A percentile compares a stretch with the other conserved stretches of the same genome.
Conservation (phyloP, 2,113 vertebrate genomes). For the Notarius lentiginosus region DNA sequence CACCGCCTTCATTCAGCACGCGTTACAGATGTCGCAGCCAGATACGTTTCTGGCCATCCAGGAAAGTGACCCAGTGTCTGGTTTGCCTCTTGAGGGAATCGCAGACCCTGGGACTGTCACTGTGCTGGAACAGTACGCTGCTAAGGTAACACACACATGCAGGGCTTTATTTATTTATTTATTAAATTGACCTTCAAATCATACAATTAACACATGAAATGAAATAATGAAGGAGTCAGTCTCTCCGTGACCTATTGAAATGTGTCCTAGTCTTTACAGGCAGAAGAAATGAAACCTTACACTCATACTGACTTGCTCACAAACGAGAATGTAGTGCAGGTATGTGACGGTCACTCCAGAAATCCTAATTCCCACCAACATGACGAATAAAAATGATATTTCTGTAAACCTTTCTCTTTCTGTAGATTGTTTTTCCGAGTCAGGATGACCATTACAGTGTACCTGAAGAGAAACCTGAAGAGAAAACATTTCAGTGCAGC, state of each 20-base stretch:
- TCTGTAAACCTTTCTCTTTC: neutral
- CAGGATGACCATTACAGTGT: slow-evolving; percentile 75
- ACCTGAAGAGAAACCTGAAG: slow-evolving; percentile 77
- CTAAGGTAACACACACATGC: slow-evolving; percentile 76
- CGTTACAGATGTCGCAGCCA: slow-evolving; percentile 90
- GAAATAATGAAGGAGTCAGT: neutral
- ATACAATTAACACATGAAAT: neutral
- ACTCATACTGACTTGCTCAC: slow-evolving; percentile 76
- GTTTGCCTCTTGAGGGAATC: slow-evolving; percentile 84
- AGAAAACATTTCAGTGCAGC: slow-evolving; percentile 94
- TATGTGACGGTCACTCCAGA: slow-evolving; percentile 68
- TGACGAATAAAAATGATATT: neutral
- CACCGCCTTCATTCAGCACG: slow-evolving; percentile 96
- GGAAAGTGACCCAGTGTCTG: slow-evolving; percentile 88
- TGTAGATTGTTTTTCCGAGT: slow-evolving; percentile 90
- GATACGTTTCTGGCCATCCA: slow-evolving; percentile 95
- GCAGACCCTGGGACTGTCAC: slow-evolving; percentile 93
- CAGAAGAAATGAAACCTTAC: slow-evolving; percentile 86
- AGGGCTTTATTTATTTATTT: neutral
- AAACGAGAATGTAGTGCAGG: slow-evolving; percentile 88
- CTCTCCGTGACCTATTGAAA: neutral
- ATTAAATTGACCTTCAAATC: neutral
- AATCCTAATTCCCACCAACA: neutral
- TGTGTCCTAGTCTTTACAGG: slow-evolving; percentile 56
- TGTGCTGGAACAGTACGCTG: slow-evolving; percentile 91